Base-by-base conservation (phyloP, 2,888 invertebrate species). In the Idaea aversata region DNA sequence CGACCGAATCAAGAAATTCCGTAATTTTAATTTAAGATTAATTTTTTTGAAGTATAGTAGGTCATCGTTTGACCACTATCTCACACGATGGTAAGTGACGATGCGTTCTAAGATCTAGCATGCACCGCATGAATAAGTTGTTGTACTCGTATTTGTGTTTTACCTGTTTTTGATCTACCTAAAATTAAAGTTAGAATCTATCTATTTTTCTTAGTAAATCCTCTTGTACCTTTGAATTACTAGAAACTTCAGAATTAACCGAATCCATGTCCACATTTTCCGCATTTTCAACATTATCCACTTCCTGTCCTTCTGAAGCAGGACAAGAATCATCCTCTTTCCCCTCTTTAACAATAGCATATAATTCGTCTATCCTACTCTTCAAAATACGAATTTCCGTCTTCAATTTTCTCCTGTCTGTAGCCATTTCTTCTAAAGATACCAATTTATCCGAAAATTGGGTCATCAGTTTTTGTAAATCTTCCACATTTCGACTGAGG, bases 211-310 rank as follows among this genome's bases (percentile, higher is more conserved):
- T n/a, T n/a, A n/a, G n/a, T 58, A n/a, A 58, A n/a, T 3, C 3
- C 25, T 25, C 25, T 3, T 25, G 5, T 84, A 89, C 91, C 91
- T 90, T 91, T 3, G 91, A 91, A 36, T 90, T 89, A 64, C 82
- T 80, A 16, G 92, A 91, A 63, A 88, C 76, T 10, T 87, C 90
- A 2, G 91, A 92, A 72, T 91, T 90, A 63, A 86, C 84, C 0
- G 91, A 91, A 63, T 91, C 91, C 0, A 83, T 74, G 5, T 91
- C 47, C 13, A 47, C 47, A 47, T 47, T 38, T 13, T 38, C 36
- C 36, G 6, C 36, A 36, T 36, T 36, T 10, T 36, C 47, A 25
- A 25, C 25, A 25, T 25, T 25, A 25, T 25, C 25, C 25, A 25
- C 25, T 0, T 47, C 91, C 3, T 83, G 84, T 0, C 83, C 79